A percentile compares a stretch with the other conserved stretches of the same genome.
phyloP scores from a whole-genome alignment of 1,140 invertebrate species.

The Luehdorfia chinensis region DNA sequence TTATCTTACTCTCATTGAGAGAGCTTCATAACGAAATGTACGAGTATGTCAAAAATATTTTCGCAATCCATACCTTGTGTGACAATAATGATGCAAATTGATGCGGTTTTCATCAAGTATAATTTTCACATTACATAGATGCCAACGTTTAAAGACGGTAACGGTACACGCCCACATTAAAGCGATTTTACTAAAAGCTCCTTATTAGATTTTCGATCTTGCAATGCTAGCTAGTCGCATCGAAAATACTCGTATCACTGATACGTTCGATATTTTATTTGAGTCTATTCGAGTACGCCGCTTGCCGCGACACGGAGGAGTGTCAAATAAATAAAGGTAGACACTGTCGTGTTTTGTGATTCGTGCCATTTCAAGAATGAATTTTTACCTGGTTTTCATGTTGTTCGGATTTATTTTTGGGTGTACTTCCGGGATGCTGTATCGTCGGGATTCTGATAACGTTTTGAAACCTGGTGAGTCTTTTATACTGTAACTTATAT shows the following conservation, averaged over 20 bases:
- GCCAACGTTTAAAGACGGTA: conserved; percentile 10
- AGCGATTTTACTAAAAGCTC: conserved; percentile 63
- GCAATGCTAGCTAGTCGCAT: conserved; percentile 59
- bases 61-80: no score
- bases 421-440: conserved; percentile 56
- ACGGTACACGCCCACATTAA: conserved; percentile 36
- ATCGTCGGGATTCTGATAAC: conserved; percentile 61
- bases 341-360: conserved; percentile 59
- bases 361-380: conserved; percentile 63
- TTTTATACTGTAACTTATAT: no score
- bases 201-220: conserved; percentile 72
- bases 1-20: no score
- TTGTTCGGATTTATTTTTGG: conserved; percentile 60
- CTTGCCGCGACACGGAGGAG: conserved; percentile 59
- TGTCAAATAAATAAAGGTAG: conserved; percentile 75
- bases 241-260: conserved; percentile 64
- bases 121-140: no score
- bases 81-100: no score
- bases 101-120: no score
- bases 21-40: no score
- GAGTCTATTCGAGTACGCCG: conserved; percentile 52
- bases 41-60: no score
- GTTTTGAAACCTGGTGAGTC: conserved; percentile 65
- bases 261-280: conserved; percentile 70
- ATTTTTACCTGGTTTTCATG: conserved; percentile 68